Evolutionary conservation across 2,797 vertebrate species (phyloP), one percentile per base, ranked within the genome.

Genomic region (Tapirus indicus): DNA sequence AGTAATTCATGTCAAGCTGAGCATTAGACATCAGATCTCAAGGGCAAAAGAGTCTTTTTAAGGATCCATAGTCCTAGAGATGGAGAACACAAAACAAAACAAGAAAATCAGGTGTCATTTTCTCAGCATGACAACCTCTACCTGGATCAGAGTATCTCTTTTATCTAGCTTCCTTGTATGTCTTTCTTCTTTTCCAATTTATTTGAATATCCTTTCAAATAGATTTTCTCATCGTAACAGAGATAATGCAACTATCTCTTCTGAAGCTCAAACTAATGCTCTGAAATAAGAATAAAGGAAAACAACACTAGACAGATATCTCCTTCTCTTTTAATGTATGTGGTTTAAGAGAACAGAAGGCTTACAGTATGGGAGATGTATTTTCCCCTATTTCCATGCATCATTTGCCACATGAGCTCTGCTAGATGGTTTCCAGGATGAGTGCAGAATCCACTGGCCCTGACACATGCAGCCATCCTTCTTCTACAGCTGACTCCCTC

Each of bases 221-320:
- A 83, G 11, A 79, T 93, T 86, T 97, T 95, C 72, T 91, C 41
- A 75, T 89, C 32, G n/a, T 88, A 79, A 38, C 27, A 62, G 52
- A 52, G 29, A 91, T 71, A 93, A 86, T 80, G 23, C 35, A 75
- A 29, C 68, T 79, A 38, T 86, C 52, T 83, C 66, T 94, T 96
- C 72, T 93, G 41, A 79, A 93, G 54, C 20, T 89, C 68, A 68
- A 20, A 83, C 17, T 64, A 83, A 29, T 87, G 17, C 18, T 84
- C 82, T 95, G 64, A 97, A 82, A 68, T 95, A 91, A 83, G 32
- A 91, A 97, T 88, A 80, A 96, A 96, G 92, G 44, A 44, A 95
- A 96, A 66, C 11, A 47, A 14, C 18, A 29, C 20, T 38, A 4
- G 16, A 52, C 23, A 91, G 35, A 32, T 74, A 47, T 6, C 20